Evolutionary conservation across 92 coral and sea anemone genomes (phyloP).

Genomic region (Epizoanthus fatuus): DNA sequence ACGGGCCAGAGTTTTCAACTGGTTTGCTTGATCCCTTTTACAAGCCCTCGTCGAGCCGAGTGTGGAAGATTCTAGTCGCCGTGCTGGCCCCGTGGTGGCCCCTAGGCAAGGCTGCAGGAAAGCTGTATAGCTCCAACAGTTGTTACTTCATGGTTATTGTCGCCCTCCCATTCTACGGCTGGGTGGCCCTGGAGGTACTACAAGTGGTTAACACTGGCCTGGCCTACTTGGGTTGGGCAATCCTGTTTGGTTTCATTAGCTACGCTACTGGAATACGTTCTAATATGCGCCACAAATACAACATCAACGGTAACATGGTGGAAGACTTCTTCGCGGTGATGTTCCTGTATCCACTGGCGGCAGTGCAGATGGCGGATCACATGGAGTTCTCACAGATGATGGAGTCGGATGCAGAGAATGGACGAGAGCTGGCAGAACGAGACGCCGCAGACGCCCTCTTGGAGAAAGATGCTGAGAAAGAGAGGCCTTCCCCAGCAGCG

Average conservation of each 20-base stretch:
- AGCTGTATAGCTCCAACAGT: slow-evolving; percentile 53
- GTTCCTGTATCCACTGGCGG: slow-evolving; percentile 82
- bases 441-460: background rate
- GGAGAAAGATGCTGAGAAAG: slow-evolving; percentile 19
- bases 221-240: slow-evolving; percentile 78
- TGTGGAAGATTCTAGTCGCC: slow-evolving; percentile 57
- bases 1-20: slow-evolving; percentile 78
- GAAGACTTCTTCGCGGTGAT: slow-evolving; percentile 81
- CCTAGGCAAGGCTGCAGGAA: slow-evolving; percentile 75
- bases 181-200: slow-evolving; percentile 66
- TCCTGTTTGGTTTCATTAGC: slow-evolving; percentile 76
- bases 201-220: slow-evolving; percentile 67
- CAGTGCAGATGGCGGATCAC: slow-evolving; percentile 88
- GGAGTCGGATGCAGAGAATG: slow-evolving; percentile 30
- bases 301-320: slow-evolving; percentile 80
- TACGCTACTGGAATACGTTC: slow-evolving; percentile 73
- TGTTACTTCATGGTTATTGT: slow-evolving; percentile 68
- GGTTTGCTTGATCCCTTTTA: slow-evolving; percentile 51
- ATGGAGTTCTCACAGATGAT: slow-evolving; percentile 48
- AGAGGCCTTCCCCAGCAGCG: background rate
- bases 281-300: slow-evolving; percentile 81
- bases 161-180: slow-evolving; percentile 71
- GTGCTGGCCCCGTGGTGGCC: slow-evolving; percentile 78
- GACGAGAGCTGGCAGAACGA: background rate
- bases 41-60: slow-evolving; percentile 29